Evolutionary conservation across 2,797 vertebrate species (phyloP), one percentile per base, ranked within the genome.

Genomic region (Xyrichtys novacula): DNA sequence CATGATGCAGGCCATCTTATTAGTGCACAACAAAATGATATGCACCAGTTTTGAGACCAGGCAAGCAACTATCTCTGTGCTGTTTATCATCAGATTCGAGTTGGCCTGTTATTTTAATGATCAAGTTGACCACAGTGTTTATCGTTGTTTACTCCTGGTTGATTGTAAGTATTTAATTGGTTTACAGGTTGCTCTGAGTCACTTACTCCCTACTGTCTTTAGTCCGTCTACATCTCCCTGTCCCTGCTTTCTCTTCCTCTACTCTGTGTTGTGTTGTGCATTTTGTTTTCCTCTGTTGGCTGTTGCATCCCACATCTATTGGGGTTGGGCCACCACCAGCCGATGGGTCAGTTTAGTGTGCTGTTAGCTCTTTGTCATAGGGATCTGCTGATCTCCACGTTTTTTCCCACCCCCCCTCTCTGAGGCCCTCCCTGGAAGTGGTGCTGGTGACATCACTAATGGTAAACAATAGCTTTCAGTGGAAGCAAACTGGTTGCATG

Each of bases 361-460:
- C 85, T 70, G 79, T 74, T 85, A 75, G 84, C 85, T 83, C 90
- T 93, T 92, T 93, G 91, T 93, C 89, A 85, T 70, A 39, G 82
- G 88, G 89, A 91, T 92, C 75, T 92, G 91, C 91, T 93, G 91
- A 94, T 90, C 85, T 86, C 87, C 86, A 93, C 80, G 78, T 63
- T 79, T 63, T 84, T 83, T 61, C 83, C 76, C 40, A 66, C 71
- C 80, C 81, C 71, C 74, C 69, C 83, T 72, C 72, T 74, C 84
- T 43, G 85, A 89, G 91, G 90, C 90, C 91, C 89, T 89, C 90
- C 85, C 67, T 82, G 91, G 85, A 93, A 91, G 86, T 90, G 85
- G 74, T 81, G 85, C 89, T 90, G 80, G 85, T 93, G 91, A 92
- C 91, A 92, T 92, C 89, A 91, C 85, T 88, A 86, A 85, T 89